Percentiles rank a stretch among this genome's conserved stretches.
These are phyloP conservation scores for Dendronephthya gigantea DNA, from an alignment of 64 coral and sea anemone genomes.

Conservation along the genomic window DNA sequence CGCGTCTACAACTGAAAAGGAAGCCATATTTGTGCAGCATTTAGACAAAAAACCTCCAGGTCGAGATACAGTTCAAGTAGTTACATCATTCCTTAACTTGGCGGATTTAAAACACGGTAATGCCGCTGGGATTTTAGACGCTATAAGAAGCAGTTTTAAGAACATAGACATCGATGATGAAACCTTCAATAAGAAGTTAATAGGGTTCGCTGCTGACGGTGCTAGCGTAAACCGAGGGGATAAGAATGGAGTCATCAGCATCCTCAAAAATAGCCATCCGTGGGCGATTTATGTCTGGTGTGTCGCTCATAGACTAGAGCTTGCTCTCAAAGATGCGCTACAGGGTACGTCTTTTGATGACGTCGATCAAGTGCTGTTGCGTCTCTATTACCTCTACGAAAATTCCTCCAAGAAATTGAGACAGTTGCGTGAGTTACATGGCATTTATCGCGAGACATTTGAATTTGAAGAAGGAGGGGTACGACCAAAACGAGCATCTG, in stretches of 20 bases:
- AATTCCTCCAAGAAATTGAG: constrained; percentile 63
- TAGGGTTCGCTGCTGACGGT: constrained; percentile 62
- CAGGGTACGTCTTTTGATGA: constrained; percentile 42
- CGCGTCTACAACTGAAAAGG: constrained; percentile 13
- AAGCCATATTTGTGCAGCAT: constrained; percentile 19
- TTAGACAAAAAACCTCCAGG: constrained; percentile 22
- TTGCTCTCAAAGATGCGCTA: constrained; percentile 61
- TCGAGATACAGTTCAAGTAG: constrained; percentile 33
- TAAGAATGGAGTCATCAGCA: constrained; percentile 50
- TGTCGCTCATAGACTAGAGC: constrained; percentile 52
- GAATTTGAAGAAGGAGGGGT: constrained; percentile 54
- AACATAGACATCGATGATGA: constrained; percentile 32
- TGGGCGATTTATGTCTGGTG: constrained; percentile 59
- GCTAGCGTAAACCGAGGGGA: constrained; percentile 47
- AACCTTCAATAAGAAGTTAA: constrained; percentile 42
- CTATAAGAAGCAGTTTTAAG: constrained; percentile 39
- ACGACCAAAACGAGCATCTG: constrained; percentile 38
- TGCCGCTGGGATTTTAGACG: constrained; percentile 35
- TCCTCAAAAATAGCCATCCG: constrained; percentile 23
- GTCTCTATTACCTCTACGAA: constrained; percentile 51
- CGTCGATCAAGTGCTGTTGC: constrained; percentile 49
- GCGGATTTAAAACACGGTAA: constrained; percentile 25
- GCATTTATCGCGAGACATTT: constrained; percentile 45
- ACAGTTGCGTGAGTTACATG: constrained; percentile 45
- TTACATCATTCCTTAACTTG: constrained; percentile 41